Evolutionary conservation across 2,888 invertebrate genomes (phyloP).

Genomic region (Coecobrya sp.): DNA sequence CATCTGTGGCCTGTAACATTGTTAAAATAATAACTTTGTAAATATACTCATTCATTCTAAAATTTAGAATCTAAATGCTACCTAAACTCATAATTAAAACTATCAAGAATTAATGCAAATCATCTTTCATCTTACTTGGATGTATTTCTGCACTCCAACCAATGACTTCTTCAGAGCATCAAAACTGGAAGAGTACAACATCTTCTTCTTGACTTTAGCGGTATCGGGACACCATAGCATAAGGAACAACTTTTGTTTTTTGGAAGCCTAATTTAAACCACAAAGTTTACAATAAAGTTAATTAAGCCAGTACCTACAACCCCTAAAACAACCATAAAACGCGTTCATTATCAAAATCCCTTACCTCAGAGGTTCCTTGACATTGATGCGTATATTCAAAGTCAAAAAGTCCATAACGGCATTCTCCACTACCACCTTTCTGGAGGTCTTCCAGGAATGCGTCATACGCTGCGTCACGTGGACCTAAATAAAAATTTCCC

Average conservation of each 20-base stretch:
- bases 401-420: constrained; percentile 99
- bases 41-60: too few relatives aligned
- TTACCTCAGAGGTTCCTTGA: constrained; percentile 96
- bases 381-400: constrained; percentile 99
- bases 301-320: too few relatives aligned
- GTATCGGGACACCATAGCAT: constrained; percentile 99
- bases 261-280: constrained; percentile 91
- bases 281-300: constrained; percentile 12
- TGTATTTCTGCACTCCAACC: constrained; percentile 98
- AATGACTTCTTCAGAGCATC: constrained; percentile 99
- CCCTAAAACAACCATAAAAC: too few relatives aligned
- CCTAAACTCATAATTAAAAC: not conserved
- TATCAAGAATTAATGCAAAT: not conserved
- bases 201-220: constrained; percentile 95
- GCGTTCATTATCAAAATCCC: too few relatives aligned
- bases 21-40: constrained; percentile 8
- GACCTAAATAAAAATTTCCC: constrained; percentile 87
- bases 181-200: constrained; percentile 97
- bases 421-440: constrained; percentile 96
- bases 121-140: constrained; percentile 90
- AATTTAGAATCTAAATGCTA: too few relatives aligned
- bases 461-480: constrained; percentile 96
- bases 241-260: constrained; percentile 99
- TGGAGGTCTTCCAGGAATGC: constrained; percentile 98
- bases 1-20: constrained; percentile 95